Evolutionary conservation across 2,113 vertebrate genomes (phyloP), one percentile per base, ranked within the genome.

Genomic region (Tinamus guttatus): DNA sequence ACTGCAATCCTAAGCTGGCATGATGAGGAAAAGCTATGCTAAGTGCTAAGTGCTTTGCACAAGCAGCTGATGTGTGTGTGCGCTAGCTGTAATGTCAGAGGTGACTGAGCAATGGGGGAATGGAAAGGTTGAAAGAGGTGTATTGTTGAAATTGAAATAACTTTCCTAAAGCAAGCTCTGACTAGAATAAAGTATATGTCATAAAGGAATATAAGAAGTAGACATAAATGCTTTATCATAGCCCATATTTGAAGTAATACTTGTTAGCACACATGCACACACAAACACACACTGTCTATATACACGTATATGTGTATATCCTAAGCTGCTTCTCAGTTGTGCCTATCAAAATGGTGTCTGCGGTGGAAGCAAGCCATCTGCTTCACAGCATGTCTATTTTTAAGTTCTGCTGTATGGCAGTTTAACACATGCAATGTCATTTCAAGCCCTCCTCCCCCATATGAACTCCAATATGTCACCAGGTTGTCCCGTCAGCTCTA

Each of bases 381-480:
- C 76, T 96, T 90, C 82, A 76, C 65, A 84, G 79, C 65, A 73
- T 32, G 94, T 93, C 92, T 96, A 84, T 97, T 96, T 96, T 94
- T 93, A 81, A 90, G 84, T 38, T 86, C 75, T 85, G 68, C 89
- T 93, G 76, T 77, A 87, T 68, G 84, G 62, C 54, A 96, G 65
- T 69, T 93, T 56, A 90, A 86, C 93, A 96, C 84, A 88, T 75
- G 60, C 63, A 93, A 47, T 94, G 82, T 79, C 81, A 87, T 51
- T 93, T 85, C 93, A 65, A 87, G 67, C 54, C 73, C 79, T 94
- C 30, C 82, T 95, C 84, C 91, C 82, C 38, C 77, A 86, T 71
- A 96, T 89, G 85, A 95, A 92, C 88, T 89, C 69, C 75, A 94
- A 89, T 96, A 90, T 96, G 94, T 93, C 94, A 96, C 95, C 94